Evolutionary conservation across 37 sponge, comb jelly and placozoan species (phyloP).

Genomic region (Beroe forskalii): DNA sequence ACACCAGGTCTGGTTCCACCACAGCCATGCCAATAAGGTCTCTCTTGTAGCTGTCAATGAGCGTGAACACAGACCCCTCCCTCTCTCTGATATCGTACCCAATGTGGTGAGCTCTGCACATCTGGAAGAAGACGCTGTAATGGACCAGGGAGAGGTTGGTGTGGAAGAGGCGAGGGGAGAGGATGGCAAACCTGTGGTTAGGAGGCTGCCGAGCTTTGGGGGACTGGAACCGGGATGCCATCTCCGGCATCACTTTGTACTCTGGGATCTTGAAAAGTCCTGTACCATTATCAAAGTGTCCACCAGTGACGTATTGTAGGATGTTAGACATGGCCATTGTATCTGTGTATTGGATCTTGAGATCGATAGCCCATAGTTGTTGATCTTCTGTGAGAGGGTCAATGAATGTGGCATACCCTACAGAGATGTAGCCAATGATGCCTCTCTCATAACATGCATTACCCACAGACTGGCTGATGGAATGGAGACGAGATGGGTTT

Average conservation of each 20-base stretch:
- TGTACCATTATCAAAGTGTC: constrained; percentile 46
- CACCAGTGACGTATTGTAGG: constrained; percentile 73
- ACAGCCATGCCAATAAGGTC: constrained; percentile 84
- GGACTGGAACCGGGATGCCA: constrained; percentile 27
- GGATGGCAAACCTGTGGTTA: constrained; percentile 70
- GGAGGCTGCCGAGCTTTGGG: constrained; percentile 59
- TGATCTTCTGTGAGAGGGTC: constrained; percentile 70
- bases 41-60: constrained; percentile 74
- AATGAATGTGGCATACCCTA: constrained; percentile 90
- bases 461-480: constrained; percentile 62
- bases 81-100: constrained; percentile 81
- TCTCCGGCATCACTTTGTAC: constrained; percentile 39
- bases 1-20: constrained; percentile 68
- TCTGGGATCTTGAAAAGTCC: constrained; percentile 66
- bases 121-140: constrained; percentile 87
- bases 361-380: constrained; percentile 81
- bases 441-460: constrained; percentile 72
- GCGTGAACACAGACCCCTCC: constrained; percentile 79
- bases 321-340: constrained; percentile 70
- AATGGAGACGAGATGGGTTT: constrained; percentile 66
- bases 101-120: constrained; percentile 93
- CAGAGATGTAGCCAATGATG: constrained; percentile 80
- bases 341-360: constrained; percentile 80
- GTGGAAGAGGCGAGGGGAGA: constrained; percentile 77
- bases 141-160: constrained; percentile 81